Base-by-base conservation (phyloP, 2,797 vertebrate species). In the Alosa sapidissima region DNA sequence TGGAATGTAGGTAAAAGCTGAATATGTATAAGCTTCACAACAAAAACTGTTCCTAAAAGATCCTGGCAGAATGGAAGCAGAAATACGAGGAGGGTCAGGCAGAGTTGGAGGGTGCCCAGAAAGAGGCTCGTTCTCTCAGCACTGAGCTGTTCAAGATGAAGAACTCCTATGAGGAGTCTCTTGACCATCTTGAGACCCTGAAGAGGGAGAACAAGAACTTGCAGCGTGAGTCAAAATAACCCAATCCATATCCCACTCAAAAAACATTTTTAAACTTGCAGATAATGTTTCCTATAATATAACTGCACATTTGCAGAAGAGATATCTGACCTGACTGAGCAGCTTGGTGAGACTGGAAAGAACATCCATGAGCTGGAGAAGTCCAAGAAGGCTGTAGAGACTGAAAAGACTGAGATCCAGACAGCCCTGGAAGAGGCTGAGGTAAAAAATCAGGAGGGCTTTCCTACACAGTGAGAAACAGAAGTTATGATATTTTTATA, bases 71-170 rank as follows among this genome's bases (percentile, higher is more conserved):
- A 83, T 97, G 96, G 96, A 97, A 97, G 83, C 96, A 97, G 88
- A 97, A 97, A 87, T 96, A 93, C 54, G 96, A 97, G 82, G 96
- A 97, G 88, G 94, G 94, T 0, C 96, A 96, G 89, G 92, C 96
- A 87, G 96, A 97, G 88, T 94, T 97, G 65, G 96, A 97, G 81
- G 95, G 95, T 86, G 92, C 96, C 9, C 96, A 95, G 92, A 97
- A 97, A 88, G 96, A 97, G 88, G 92, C 95, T 19, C 95, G 95
- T 6, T 93, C 95, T 83, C 93, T 97, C 21, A 91, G 97, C 88
- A 97, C 96, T 11, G 96, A 97, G 85, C 91, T 96, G 33, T 97
- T 97, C 91, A 97, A 97, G 91, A 96, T 97, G 94, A 97, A 97
- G 93, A 97, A 97, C 81, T 95, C 96, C 1, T 97, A 97, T 3